These are phyloP conservation scores for Serrognathus titanus DNA, from an alignment of 2,888 invertebrate species.

Conservation along the genomic window DNA sequence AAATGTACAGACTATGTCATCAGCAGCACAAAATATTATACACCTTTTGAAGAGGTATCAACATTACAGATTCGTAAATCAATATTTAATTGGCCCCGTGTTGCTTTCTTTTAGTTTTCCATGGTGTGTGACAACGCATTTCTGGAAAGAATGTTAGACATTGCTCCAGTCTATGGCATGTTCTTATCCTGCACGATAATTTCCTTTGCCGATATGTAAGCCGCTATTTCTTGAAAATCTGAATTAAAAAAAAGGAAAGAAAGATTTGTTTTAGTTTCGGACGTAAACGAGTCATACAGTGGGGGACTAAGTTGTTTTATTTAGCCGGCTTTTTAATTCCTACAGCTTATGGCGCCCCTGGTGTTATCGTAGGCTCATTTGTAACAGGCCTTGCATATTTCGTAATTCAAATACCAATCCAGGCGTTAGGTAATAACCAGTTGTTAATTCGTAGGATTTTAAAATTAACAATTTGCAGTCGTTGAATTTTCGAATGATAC, in stretches of 20 bases:
- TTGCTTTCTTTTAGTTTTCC: constrained; percentile 7
- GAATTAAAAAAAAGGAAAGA: not conserved
- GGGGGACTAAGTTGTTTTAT: constrained; percentile 7
- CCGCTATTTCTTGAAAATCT: not conserved
- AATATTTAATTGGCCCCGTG: not conserved
- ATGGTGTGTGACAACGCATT: constrained; percentile 3
- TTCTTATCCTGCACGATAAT: constrained; percentile 7
- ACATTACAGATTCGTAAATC: not conserved
- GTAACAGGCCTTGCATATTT: constrained; percentile 10
- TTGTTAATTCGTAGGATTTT: too few species aligned
- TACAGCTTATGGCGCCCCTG: not conserved
- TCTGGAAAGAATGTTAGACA: constrained; percentile 2
- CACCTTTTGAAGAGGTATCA: constrained; percentile 6
- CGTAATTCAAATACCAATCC: not conserved
- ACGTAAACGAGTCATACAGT: constrained; percentile 8
- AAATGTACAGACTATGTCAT: not conserved
- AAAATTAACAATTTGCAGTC: constrained; percentile 5
- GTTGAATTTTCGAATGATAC: constrained; percentile 9
- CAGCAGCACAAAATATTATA: not conserved
- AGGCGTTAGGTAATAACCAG: constrained; percentile 10
- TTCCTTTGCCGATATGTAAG: constrained; percentile 19
- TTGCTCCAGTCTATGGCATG: constrained; percentile 9
- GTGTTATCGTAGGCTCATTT: constrained; percentile 7
- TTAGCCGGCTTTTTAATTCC: constrained; percentile 1
- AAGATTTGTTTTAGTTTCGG: constrained; percentile 14